phyloP scores from a whole-genome alignment of 2,888 invertebrate genomes.

The Ormyrus labotus region DNA sequence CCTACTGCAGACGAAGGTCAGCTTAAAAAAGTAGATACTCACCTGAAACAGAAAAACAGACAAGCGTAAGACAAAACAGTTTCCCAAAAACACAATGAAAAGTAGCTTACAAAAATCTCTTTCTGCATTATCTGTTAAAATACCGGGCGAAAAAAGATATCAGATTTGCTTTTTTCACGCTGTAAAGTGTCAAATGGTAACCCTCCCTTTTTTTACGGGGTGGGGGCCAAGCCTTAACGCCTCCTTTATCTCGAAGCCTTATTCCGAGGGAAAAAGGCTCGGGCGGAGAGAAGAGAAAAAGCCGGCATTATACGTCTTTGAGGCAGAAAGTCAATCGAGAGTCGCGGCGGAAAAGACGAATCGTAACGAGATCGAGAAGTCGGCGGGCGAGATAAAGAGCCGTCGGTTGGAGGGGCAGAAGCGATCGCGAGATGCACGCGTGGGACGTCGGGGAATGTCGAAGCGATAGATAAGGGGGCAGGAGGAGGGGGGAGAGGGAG shows the following conservation, averaged over 20 bases:
- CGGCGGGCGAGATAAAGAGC: constrained; percentile 6
- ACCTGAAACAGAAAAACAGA: constrained; percentile 28
- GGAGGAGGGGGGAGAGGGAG: background rate
- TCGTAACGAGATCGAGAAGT: constrained; percentile 32
- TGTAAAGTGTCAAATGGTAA: too few relatives aligned
- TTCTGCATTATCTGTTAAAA: too few relatives aligned
- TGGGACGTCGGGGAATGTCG: constrained; percentile 1
- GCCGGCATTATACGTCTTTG: background rate
- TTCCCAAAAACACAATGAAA: too few relatives aligned
- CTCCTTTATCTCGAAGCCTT: constrained; percentile 44
- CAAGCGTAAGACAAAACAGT: too few relatives aligned
- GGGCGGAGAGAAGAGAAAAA: background rate
- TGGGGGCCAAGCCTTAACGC: background rate
- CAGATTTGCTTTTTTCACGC: too few relatives aligned
- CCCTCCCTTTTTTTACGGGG: too few relatives aligned
- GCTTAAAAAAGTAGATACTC: constrained; percentile 5
- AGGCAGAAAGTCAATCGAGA: constrained; percentile 41
- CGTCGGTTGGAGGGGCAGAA: background rate
- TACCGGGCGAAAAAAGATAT: too few relatives aligned
- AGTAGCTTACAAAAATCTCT: too few relatives aligned
- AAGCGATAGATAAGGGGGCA: constrained; percentile 6
- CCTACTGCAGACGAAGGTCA: background rate
- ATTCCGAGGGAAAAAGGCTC: constrained; percentile 19
- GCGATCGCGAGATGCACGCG: background rate
- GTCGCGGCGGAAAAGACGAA: constrained; percentile 18